These are phyloP conservation scores for Oenanthe oenanthe DNA, from an alignment of 2,113 vertebrate genomes.

Conservation along the genomic window DNA sequence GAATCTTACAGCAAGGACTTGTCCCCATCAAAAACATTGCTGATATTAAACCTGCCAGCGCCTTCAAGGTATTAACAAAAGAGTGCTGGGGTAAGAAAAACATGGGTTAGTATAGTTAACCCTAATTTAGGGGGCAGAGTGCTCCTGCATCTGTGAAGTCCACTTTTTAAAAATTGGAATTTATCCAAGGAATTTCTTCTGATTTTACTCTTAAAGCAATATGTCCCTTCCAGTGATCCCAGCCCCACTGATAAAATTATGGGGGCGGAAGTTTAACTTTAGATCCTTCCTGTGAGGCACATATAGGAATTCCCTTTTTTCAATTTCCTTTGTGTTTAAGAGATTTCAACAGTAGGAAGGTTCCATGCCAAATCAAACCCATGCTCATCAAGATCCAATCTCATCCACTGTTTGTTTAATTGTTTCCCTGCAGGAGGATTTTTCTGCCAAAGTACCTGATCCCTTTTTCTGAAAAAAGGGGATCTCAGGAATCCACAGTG, in stretches of 20 bases:
- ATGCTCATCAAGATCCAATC: neutral
- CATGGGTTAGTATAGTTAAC: fast-evolving
- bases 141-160: neutral
- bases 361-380: neutral
- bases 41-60: neutral
- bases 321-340: neutral
- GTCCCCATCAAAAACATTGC: neutral
- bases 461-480: neutral
- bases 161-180: neutral
- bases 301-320: neutral
- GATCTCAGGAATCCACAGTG: neutral
- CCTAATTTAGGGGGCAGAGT: neutral
- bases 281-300: neutral
- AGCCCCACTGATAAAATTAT: neutral
- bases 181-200: neutral
- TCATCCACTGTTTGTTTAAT: neutral
- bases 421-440: neutral
- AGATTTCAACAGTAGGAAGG: neutral
- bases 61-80: neutral
- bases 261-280: neutral
- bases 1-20: neutral
- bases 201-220: neutral
- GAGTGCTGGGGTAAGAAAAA: neutral
- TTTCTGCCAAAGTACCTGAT: neutral
- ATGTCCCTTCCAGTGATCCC: neutral